Evolutionary conservation across 30 jellyfish, hydroid and myxozoan species (phyloP), one percentile per base, ranked within the genome.

Genomic region (Pelagia noctiluca): DNA sequence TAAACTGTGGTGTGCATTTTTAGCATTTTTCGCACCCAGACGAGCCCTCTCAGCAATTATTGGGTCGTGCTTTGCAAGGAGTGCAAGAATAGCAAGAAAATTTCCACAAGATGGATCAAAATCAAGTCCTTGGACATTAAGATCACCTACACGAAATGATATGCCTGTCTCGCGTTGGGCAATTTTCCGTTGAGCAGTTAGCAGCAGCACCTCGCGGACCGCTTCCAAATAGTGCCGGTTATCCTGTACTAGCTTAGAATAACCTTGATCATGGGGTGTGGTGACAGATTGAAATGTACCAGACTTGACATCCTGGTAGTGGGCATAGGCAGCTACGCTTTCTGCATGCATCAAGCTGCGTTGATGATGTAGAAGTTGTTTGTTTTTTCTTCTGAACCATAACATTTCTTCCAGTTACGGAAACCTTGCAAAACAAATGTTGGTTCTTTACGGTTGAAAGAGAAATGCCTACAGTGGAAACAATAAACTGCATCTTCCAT

Each of bases 101-200:
- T 35, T 72, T 18, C 78, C 78, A 72, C 84, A 72, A 25, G 78
- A 53, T 48, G 87, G 82, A 50, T 33, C 78, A 54, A 75, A 49
- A 33, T 75, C 69, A 25, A 62, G 46, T 16, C 2, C 32, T 23
- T 61, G 3, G 60, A 13, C 35, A 35, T 57, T 25, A 23, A 46
- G 5, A 21, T 50, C 89, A 37, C 54, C 78, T 48, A 61, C 83
- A 33, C 69, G 50, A 54, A 18, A 54, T 57, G 83, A 78, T 36
- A 67, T 78, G 85, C 83, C 89, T 35, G 66, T 78, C 60, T 75
- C 89, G 42, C 85, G 89, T 36, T 78, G 83, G 89, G 83, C 89
- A 21, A 78, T 57, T 61, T 78, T 63, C 36, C 83, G 89, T 54
- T 78, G 89, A 53, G 83, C 85, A 62, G 72, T 80, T 47, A 62